These are phyloP conservation scores for Urocyon cinereoargenteus DNA, from an alignment of 2,797 vertebrate genomes.

Conservation along the genomic window DNA sequence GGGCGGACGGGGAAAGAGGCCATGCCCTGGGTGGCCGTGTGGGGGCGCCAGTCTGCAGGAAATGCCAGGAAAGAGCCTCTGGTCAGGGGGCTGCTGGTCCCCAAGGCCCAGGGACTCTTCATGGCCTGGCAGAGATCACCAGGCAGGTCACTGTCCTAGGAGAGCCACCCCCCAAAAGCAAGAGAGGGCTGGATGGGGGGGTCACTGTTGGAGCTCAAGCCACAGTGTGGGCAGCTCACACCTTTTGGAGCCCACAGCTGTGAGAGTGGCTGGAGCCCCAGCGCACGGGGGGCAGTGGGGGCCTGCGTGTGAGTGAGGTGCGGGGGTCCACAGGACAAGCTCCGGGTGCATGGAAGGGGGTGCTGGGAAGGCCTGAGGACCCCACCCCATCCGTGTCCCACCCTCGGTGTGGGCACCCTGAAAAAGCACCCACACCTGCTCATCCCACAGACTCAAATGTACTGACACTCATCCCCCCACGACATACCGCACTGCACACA, in stretches of 20 bases:
- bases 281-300: neutral
- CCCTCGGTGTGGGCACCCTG: fast-evolving
- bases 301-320: neutral
- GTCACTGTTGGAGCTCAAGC: neutral
- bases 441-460: fast-evolving
- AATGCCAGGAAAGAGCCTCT: neutral
- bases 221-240: fast-evolving
- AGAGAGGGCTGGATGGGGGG: neutral
- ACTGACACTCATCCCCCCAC: neutral
- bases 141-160: fast-evolving
- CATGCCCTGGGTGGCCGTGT: neutral
- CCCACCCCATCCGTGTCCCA: fast-evolving
- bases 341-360: too few species aligned
- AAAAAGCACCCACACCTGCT: neutral
- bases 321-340: neutral
- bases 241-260: neutral
- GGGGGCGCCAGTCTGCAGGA: neutral
- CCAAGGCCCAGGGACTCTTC: fast-evolving
- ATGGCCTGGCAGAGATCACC: fast-evolving
- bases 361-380: neutral
- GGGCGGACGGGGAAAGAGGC: fast-evolving
- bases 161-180: neutral
- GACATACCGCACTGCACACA: fast-evolving
- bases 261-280: neutral
- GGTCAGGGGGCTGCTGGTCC: neutral